These are phyloP conservation scores for Heliconius aoede DNA, from an alignment of 2,888 invertebrate genomes.

Conservation along the genomic window DNA sequence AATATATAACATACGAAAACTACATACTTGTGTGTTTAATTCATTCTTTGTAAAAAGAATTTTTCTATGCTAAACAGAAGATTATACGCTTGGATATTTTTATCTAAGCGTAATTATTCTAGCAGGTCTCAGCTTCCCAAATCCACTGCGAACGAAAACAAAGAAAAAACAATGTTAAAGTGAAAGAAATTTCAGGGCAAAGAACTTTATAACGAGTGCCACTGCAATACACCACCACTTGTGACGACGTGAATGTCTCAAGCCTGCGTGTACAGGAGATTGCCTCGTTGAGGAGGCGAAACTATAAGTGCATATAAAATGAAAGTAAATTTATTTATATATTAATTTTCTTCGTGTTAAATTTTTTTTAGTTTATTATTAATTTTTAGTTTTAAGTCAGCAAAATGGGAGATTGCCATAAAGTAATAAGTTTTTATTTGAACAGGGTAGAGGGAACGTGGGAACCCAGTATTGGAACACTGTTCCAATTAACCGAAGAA, in stretches of 20 bases:
- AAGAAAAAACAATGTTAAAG: constrained; percentile 23
- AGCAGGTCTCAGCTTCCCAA: background rate
- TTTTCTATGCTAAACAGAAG: background rate
- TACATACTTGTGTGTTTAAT: background rate
- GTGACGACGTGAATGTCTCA: constrained; percentile 35
- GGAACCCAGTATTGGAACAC: too few relatives aligned
- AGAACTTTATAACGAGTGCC: constrained; percentile 28
- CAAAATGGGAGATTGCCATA: too few relatives aligned
- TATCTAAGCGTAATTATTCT: too few relatives aligned
- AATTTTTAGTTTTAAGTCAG: too few relatives aligned
- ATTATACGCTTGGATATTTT: too few relatives aligned
- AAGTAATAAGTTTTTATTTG: too few relatives aligned
- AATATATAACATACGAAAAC: too few relatives aligned
- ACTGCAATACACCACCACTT: constrained; percentile 33
- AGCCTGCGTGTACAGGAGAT: constrained; percentile 25
- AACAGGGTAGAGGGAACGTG: too few relatives aligned
- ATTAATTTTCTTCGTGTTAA: too few relatives aligned
- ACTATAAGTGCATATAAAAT: background rate
- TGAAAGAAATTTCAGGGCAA: constrained; percentile 20
- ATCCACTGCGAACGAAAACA: constrained; percentile 9
- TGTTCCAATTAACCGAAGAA: too few relatives aligned
- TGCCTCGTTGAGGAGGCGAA: constrained; percentile 5
- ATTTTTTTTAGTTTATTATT: too few relatives aligned
- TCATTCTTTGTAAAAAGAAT: background rate
- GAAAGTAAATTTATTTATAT: background rate